Evolutionary conservation across 1,140 invertebrate genomes (phyloP).

Genomic region (Habropoda laboriosa): DNA sequence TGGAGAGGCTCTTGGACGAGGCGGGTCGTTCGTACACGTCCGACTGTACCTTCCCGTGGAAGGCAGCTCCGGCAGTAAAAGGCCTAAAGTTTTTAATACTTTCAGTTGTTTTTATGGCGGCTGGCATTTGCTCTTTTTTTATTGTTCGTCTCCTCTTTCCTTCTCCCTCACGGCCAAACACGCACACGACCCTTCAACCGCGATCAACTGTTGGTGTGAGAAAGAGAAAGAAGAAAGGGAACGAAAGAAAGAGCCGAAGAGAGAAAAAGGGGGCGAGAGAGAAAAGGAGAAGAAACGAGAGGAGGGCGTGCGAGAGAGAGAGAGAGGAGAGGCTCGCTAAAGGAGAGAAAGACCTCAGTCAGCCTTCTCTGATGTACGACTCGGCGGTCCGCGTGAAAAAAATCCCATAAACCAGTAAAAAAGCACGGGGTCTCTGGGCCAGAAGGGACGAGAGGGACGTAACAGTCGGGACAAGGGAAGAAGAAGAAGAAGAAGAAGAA

Average conservation of each 20-base stretch:
- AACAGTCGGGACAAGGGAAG: slow-evolving; percentile 32
- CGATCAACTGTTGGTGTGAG: background rate
- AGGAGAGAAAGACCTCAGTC: slow-evolving; percentile 66
- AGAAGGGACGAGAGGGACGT: slow-evolving; percentile 45
- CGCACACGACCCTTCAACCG: slow-evolving; percentile 38
- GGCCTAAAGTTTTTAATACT: slow-evolving; percentile 80
- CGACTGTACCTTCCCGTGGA: background rate
- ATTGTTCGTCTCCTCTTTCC: slow-evolving; percentile 58
- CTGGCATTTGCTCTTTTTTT: slow-evolving; percentile 75
- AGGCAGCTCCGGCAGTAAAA: slow-evolving; percentile 71
- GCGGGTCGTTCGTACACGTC: slow-evolving; percentile 25
- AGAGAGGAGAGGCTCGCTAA: background rate
- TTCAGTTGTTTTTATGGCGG: slow-evolving; percentile 81
- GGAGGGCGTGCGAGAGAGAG: slow-evolving; percentile 17
- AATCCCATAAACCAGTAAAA: slow-evolving; percentile 82
- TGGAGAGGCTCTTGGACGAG: background rate
- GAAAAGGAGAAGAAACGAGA: slow-evolving; percentile 8
- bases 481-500: slow-evolving; percentile 41
- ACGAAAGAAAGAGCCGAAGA: background rate
- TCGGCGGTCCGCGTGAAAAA: slow-evolving; percentile 79
- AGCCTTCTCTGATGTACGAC: slow-evolving; percentile 79
- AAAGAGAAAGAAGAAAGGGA: background rate
- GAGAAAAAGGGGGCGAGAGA: slow-evolving; percentile 1
- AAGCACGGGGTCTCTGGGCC: slow-evolving; percentile 76
- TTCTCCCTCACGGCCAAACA: slow-evolving; percentile 46